These are phyloP conservation scores for Cacoxenus indagator DNA, from an alignment of 2,888 invertebrate species.

Conservation along the genomic window DNA sequence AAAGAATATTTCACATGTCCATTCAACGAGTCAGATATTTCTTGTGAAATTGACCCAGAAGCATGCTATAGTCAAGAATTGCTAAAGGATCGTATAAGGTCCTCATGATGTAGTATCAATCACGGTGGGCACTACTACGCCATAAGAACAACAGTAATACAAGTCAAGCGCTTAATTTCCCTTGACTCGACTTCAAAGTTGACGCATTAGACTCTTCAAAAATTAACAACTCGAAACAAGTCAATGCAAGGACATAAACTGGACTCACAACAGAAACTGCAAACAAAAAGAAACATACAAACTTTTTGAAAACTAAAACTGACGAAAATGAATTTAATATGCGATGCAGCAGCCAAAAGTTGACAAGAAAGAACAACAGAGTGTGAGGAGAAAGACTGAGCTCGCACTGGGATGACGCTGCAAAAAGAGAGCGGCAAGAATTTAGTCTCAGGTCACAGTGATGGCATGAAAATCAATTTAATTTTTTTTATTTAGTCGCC, in stretches of 20 bases:
- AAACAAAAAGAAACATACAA: background rate
- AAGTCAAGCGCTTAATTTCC: background rate
- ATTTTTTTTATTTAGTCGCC: slow-evolving; percentile 39
- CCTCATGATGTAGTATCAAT: too few relatives aligned
- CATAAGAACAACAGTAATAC: too few relatives aligned
- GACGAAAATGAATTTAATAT: slow-evolving; percentile 38
- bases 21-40: too few relatives aligned
- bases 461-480: slow-evolving; percentile 58
- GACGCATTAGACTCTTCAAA: background rate
- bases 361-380: slow-evolving; percentile 9
- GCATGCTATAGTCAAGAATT: too few relatives aligned
- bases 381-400: background rate
- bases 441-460: slow-evolving; percentile 39
- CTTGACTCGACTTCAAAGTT: background rate
- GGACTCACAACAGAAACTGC: too few relatives aligned
- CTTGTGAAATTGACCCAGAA: too few relatives aligned
- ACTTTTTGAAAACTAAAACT: slow-evolving; percentile 27
- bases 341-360: slow-evolving; percentile 27
- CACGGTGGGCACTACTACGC: too few relatives aligned
- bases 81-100: too few relatives aligned
- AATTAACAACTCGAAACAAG: slow-evolving; percentile 21
- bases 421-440: slow-evolving; percentile 22
- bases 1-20: too few relatives aligned
- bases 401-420: slow-evolving; percentile 9
- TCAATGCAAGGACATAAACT: background rate